Evolutionary conservation across 1,140 invertebrate genomes (phyloP), one percentile per base, ranked within the genome.

Genomic region (Stegodyphus mimosarum): DNA sequence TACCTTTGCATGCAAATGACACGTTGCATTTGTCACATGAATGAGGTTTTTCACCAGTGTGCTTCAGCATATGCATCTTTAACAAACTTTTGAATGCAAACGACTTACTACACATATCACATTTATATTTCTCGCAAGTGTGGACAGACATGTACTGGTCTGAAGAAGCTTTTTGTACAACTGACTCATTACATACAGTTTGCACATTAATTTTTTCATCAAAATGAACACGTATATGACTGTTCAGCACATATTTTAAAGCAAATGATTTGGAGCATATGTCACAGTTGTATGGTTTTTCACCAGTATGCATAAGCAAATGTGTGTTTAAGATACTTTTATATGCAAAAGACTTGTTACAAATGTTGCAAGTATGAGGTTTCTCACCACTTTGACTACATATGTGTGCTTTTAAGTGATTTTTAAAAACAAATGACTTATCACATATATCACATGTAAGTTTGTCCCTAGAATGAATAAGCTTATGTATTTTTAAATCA

Each of bases 21-120:
- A 97, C 92, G 89, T 98, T 96, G 90, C 98, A 99, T 78, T 99
- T 96, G 9, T 96, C 95, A 92, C 98, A 99, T 81, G 95, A 93
- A 89, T n/a, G 17, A 17, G 64, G 64, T n/a, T 67, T 67, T 15
- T 60, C 15, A 10, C 7, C 10, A 0, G n/a, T 67, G 64, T 7
- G 64, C n/a, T 67, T n/a, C 7, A 7, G 7, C 15, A 67, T 67
- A n/a, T n/a, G 11, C 17, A 15, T 67, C 64, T 7, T 18, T n/a
- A 67, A n/a, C 13, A 18, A 67, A 67, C 15, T 2, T 7, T 67
- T 7, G 7, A 13, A 67, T 18, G 7, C 2, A 18, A 17, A 7
- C 7, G 7, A 67, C 64, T 17, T 18, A n/a, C 17, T 18, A 17
- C 7, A 67, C 7, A n/a, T 18, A n/a, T 67, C 7, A 17, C 7